phyloP scores from a whole-genome alignment of 2,113 vertebrate genomes.

The Chloropsis cyanopogon region DNA sequence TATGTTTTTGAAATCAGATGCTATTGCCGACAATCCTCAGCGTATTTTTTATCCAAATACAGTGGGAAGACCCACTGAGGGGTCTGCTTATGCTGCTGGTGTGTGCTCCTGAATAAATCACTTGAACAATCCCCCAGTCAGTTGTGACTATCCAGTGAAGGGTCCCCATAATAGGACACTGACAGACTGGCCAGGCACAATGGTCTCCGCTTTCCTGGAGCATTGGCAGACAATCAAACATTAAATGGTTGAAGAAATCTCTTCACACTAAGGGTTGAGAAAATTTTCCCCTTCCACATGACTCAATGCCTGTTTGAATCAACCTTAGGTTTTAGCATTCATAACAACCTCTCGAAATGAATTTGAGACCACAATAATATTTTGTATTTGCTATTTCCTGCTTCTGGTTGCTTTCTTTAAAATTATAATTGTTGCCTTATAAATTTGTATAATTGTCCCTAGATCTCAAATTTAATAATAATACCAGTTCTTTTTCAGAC shows the following conservation, averaged over 20 bases:
- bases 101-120: background rate
- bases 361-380: background rate
- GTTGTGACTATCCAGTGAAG: background rate
- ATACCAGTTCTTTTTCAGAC: background rate
- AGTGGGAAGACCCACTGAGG: too few relatives aligned
- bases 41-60: background rate
- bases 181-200: background rate
- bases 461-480: background rate
- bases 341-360: background rate
- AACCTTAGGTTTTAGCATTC: background rate
- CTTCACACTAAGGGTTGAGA: background rate
- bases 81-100: background rate
- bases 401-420: background rate
- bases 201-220: rapidly evolving
- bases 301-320: background rate
- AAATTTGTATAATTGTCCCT: background rate
- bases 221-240: background rate
- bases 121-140: rapidly evolving
- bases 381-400: background rate
- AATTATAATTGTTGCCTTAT: background rate
- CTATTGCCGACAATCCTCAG: rapidly evolving
- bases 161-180: background rate
- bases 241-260: background rate
- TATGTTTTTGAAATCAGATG: background rate
- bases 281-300: background rate